phyloP scores from a whole-genome alignment of 2,113 vertebrate genomes.

The Pardalotus punctatus region DNA sequence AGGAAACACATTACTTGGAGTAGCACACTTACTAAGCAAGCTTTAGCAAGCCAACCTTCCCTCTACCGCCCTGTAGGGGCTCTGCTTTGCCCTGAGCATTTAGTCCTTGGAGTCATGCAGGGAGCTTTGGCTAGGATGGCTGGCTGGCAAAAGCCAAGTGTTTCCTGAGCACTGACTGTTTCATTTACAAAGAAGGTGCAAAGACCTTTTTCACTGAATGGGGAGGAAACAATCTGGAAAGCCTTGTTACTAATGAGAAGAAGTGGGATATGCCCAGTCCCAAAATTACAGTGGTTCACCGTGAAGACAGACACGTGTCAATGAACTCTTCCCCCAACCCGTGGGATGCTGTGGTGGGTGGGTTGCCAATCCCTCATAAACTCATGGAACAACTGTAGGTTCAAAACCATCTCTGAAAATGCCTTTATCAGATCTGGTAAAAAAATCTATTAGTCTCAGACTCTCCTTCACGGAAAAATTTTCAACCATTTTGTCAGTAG shows the following conservation, averaged over 20 bases:
- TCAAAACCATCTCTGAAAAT: neutral
- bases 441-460: neutral
- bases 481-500: neutral
- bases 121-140: neutral
- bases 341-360: neutral
- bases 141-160: neutral
- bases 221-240: neutral
- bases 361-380: neutral
- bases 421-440: neutral
- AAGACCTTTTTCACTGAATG: neutral
- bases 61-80: neutral
- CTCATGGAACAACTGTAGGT: neutral
- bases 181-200: neutral
- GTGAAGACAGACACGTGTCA: neutral
- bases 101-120: neutral
- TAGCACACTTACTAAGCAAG: neutral
- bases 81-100: neutral
- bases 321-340: neutral
- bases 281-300: neutral
- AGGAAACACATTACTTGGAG: neutral
- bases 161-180: neutral
- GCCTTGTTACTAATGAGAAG: neutral
- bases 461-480: neutral
- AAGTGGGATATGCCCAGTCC: neutral
- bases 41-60: neutral